Evolutionary conservation across 2,113 vertebrate genomes (phyloP), one percentile per base, ranked within the genome.

Genomic region (Camelus bactrianus): DNA sequence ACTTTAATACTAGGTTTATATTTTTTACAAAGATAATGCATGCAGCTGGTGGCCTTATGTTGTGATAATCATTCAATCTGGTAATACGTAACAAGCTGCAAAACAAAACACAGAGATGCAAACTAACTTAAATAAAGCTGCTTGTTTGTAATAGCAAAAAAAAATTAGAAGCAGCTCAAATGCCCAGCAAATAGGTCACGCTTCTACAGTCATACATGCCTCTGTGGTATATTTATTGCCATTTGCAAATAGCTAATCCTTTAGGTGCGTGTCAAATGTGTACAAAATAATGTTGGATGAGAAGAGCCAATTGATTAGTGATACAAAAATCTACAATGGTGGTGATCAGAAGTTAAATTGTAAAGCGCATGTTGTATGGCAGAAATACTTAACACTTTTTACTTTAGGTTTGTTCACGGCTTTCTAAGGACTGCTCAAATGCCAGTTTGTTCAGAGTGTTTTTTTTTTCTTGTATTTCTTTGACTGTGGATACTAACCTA

Each of bases 351-450:
- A 42, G 35, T 60, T 46, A n/a, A 65, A 32, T 77, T 32, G 7
- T 90, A 56, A 76, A 70, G 12, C 70, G 1, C 13, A 0, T 56
- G 24, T 70, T 85, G 72, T 56, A 38, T 54, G 35, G 16, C 69
- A 22, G 62, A 79, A n/a, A 30, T 81, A 50, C 54, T 67, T 93
- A 35, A 52, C 1, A 14, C 28, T 75, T 94, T 93, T 80, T 75
- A 14, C 13, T 72, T 77, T 56, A 72, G 11, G 14, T 91, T 90
- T 81, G 52, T 81, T 88, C 19, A 86, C 4, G 22, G 22, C 13
- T 86, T 95, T 82, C 30, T 86, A 50, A 86, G 35, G 95, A 81
- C 64, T 92, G 38, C 54, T 89, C 26, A 77, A 38, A 32, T 80
- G 54, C n/a, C 50, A 73, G 0, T 76, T 96, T 87, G 73, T 35